Evolutionary conservation across 2,888 invertebrate species (phyloP).

Genomic region (Agrochola macilenta): DNA sequence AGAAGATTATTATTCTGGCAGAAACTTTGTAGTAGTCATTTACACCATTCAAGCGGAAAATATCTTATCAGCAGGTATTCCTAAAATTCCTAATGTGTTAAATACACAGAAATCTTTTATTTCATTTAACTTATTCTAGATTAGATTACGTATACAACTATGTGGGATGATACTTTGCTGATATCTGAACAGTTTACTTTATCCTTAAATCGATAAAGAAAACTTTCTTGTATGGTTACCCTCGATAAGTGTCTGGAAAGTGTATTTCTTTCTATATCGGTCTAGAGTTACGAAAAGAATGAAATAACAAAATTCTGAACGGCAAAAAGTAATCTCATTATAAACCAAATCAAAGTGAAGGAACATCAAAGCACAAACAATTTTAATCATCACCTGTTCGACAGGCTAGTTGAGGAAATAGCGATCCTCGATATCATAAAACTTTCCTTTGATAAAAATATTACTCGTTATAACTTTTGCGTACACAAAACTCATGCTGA

Average conservation of each 20-base stretch:
- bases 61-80: neutral
- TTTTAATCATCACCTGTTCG: conserved; percentile 61
- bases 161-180: conserved; percentile 6
- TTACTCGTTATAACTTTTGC: conserved; percentile 76
- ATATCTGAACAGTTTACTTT: conserved; percentile 4
- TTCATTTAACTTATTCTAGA: conserved; percentile 8
- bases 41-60: neutral
- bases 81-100: neutral
- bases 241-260: conserved; percentile 7
- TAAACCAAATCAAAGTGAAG: conserved; percentile 52
- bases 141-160: conserved; percentile 6
- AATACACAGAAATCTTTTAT: conserved; percentile 5
- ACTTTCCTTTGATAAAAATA: conserved; percentile 75
- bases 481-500: conserved; percentile 65
- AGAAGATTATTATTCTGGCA: neutral
- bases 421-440: conserved; percentile 73
- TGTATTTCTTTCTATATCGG: neutral
- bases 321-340: conserved; percentile 43
- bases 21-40: neutral
- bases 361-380: conserved; percentile 52
- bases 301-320: conserved; percentile 15
- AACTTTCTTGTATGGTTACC: conserved; percentile 3
- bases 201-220: neutral
- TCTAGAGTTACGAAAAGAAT: neutral
- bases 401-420: conserved; percentile 65